Base-by-base conservation (phyloP, 1,140 invertebrate genomes). In the Gryllus bimaculatus region DNA sequence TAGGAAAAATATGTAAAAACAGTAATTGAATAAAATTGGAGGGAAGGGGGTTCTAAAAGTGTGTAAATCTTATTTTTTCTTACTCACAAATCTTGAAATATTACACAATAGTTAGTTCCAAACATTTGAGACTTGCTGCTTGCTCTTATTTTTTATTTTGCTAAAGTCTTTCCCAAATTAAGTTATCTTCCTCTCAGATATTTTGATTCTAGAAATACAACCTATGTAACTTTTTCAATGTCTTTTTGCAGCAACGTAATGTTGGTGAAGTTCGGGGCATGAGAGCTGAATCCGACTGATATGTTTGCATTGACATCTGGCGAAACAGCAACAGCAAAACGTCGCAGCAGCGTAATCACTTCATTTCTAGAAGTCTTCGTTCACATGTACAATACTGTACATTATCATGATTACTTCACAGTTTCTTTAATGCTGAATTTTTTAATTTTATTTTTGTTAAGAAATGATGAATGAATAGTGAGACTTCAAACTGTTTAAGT, bases 221-320 rank as follows among this genome's bases (percentile, higher is more conserved):
- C 26, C 26, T 39, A 2, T 39, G 26, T 39, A 39, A 39, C 5
- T 39, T 39, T 39, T n/a, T n/a, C n/a, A n/a, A 66, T 66, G 10
- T 66, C 82, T 74, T 79, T 77, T 87, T 88, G 12, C 85, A 90
- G 88, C 90, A 95, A 87, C 91, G 94, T 83, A 90, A 92, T 83
- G 88, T 91, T 85, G 95, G 95, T 78, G 92, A 94, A 85, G 94
- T 96, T 79, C 90, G 94, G 83, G 94, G 94, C 80, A 95, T 95
- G 93, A 89, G 89, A 82, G 93, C 93, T 78, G 94, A 95, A 80
- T 81, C 83, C 12, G 84, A 85, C 21, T 85, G 82, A 83, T 73
- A 39, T 39, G 54, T 78, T 39, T 49, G 78, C 47, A 18, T 66
- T 10, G 18, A 66, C 74, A 77, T 77, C 76, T 18, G 18, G 54